These are phyloP conservation scores for Thelaira solivaga DNA, from an alignment of 2,888 invertebrate genomes.

Conservation along the genomic window DNA sequence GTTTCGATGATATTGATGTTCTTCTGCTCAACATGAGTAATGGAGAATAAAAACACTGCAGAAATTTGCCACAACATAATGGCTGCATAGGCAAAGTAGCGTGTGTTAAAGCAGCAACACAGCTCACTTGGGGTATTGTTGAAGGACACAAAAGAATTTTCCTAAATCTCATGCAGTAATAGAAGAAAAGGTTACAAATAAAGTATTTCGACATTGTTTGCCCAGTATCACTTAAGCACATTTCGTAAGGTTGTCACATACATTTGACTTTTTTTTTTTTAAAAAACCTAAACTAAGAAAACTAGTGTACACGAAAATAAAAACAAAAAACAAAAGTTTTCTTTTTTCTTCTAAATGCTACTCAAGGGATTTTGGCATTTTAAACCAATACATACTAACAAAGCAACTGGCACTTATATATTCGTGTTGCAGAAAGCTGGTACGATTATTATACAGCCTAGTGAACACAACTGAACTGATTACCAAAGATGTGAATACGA, in stretches of 20 bases:
- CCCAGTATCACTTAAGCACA: slow-evolving; percentile 40
- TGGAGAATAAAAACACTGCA: no score
- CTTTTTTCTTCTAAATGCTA: slow-evolving; percentile 19
- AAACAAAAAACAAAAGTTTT: neutral
- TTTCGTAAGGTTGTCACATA: slow-evolving; percentile 55
- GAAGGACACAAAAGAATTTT: neutral
- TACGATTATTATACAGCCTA: slow-evolving; percentile 37
- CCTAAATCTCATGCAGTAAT: neutral
- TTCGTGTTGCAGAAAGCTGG: slow-evolving; percentile 39
- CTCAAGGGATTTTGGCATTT: slow-evolving; percentile 44
- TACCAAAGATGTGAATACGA: slow-evolving; percentile 4
- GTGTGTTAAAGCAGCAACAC: no score
- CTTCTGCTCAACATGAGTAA: no score
- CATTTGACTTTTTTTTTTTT: slow-evolving; percentile 54
- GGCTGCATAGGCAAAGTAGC: no score
- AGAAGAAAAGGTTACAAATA: slow-evolving; percentile 6
- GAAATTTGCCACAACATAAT: no score
- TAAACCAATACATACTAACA: slow-evolving; percentile 34
- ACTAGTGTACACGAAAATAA: slow-evolving; percentile 1
- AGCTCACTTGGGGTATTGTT: neutral
- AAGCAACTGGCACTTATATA: neutral
- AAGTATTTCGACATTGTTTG: slow-evolving; percentile 43
- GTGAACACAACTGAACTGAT: slow-evolving; percentile 33
- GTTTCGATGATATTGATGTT: no score
- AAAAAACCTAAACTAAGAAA: slow-evolving; percentile 9